Conservation (phyloP, 2,113 vertebrate species). For the Melospiza melodia region DNA sequence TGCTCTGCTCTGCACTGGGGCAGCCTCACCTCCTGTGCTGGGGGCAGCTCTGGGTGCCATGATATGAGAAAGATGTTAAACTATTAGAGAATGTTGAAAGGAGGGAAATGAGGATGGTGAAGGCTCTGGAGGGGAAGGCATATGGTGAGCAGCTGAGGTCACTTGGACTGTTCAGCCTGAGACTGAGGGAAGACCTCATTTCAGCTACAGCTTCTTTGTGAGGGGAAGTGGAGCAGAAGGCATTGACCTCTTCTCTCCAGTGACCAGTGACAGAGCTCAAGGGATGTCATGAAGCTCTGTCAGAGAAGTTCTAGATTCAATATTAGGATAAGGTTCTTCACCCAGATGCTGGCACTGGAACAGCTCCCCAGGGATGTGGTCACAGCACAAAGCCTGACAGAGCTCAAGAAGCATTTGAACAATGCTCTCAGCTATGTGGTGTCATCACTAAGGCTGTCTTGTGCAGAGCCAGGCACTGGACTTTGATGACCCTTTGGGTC, state of each 20-base stretch:
- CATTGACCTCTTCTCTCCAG: background rate
- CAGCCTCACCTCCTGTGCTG: accelerated
- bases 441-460: background rate
- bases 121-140: background rate
- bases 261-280: background rate
- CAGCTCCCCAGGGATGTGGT: background rate
- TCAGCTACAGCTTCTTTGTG: background rate
- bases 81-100: background rate
- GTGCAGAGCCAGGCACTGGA: background rate
- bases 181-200: background rate
- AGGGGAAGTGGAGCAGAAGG: background rate
- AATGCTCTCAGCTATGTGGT: background rate
- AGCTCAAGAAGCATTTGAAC: background rate
- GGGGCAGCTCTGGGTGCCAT: background rate
- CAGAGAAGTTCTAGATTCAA: background rate
- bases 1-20: background rate
- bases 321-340: background rate
- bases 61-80: background rate
- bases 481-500: accelerated
- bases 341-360: background rate
- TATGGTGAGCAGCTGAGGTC: background rate
- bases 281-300: background rate
- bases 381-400: background rate
- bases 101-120: background rate
- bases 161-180: background rate